Conservation (phyloP, 2,888 invertebrate species). For the Erebia epiphron region DNA sequence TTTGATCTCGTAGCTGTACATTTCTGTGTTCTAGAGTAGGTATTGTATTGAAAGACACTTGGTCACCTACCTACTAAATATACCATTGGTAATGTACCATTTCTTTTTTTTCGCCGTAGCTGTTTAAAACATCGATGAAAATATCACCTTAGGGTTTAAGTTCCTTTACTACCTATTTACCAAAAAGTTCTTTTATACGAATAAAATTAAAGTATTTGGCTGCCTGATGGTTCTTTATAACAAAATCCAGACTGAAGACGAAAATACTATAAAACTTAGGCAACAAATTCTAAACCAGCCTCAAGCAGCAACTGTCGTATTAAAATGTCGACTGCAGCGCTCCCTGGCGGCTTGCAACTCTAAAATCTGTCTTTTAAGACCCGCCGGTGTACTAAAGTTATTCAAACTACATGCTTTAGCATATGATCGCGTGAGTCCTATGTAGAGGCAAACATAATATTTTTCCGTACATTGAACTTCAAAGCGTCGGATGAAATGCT, state of each 20-base stretch:
- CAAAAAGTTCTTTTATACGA: too few species aligned
- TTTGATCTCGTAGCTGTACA: too few species aligned
- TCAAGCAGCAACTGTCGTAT: conserved; percentile 20
- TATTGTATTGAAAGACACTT: too few species aligned
- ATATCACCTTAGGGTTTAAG: too few species aligned
- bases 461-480: conserved; percentile 3
- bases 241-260: background rate
- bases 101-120: too few species aligned
- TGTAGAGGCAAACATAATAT: conserved; percentile 3
- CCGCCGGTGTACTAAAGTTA: conserved; percentile 15
- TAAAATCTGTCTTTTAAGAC: conserved; percentile 27
- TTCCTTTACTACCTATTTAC: too few species aligned
- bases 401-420: conserved; percentile 22
- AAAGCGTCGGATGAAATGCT: background rate
- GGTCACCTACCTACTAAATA: too few species aligned
- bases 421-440: conserved; percentile 12
- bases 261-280: conserved; percentile 15
- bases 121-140: too few species aligned
- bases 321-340: conserved; percentile 22
- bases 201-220: too few species aligned
- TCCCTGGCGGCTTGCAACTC: conserved; percentile 18
- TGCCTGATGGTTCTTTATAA: too few species aligned
- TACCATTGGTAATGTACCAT: too few species aligned
- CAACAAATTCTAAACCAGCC: background rate
- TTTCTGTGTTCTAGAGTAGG: too few species aligned